Evolutionary conservation across 2,797 vertebrate genomes (phyloP).

Genomic region (Enteromius trimaculatus): DNA sequence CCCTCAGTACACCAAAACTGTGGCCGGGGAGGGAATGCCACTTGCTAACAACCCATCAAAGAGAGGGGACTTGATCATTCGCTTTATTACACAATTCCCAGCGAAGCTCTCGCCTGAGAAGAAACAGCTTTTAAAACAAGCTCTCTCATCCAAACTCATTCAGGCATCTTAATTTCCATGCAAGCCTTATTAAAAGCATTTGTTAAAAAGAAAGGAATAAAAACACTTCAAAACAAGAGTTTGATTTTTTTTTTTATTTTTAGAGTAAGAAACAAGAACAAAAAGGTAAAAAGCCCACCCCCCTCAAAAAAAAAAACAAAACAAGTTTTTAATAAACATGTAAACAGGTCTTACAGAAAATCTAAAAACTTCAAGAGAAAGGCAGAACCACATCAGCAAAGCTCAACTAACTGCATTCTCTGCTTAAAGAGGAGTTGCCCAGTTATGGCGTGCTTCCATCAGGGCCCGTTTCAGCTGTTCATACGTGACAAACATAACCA

Average conservation of each 20-base stretch:
- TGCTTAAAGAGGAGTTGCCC: slow-evolving; percentile 66
- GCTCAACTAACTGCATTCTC: slow-evolving; percentile 13
- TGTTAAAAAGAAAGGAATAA: neutral
- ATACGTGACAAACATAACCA: slow-evolving; percentile 94
- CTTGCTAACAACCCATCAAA: slow-evolving; percentile 72
- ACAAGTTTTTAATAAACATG: slow-evolving; percentile 35
- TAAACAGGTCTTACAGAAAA: slow-evolving; percentile 12
- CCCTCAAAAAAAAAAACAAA: neutral
- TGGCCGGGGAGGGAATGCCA: slow-evolving; percentile 91
- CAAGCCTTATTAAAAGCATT: neutral
- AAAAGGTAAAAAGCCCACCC: too few species aligned
- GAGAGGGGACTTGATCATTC: slow-evolving; percentile 87
- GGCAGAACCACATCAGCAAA: slow-evolving; percentile 28
- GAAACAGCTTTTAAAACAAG: slow-evolving; percentile 80
- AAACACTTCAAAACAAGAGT: neutral
- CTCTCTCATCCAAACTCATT: slow-evolving; percentile 69
- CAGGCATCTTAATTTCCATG: neutral
- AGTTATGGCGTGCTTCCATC: slow-evolving; percentile 72
- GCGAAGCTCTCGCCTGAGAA: slow-evolving; percentile 79
- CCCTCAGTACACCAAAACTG: slow-evolving; percentile 86
- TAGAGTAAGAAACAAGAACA: too few species aligned
- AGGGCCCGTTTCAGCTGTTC: slow-evolving; percentile 92
- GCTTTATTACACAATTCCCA: slow-evolving; percentile 87
- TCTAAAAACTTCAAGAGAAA: slow-evolving; percentile 4
- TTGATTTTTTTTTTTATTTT: too few species aligned